phyloP scores from a whole-genome alignment of 2,797 vertebrate species.

The Gymnopithys bicolor region DNA sequence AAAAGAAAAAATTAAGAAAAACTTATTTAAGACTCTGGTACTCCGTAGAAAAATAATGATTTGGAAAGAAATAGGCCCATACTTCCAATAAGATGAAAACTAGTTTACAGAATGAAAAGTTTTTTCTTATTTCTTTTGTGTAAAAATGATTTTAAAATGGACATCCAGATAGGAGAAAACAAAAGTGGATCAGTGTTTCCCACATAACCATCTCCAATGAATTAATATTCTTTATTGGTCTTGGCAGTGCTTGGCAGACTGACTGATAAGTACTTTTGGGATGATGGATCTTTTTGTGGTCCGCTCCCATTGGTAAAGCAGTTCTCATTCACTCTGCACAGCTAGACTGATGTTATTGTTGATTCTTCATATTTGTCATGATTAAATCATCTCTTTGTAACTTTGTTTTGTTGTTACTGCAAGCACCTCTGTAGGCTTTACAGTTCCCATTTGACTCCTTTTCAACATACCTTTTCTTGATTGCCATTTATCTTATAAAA shows the following conservation, averaged over 20 bases:
- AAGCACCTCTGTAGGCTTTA: not conserved
- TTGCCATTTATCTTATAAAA: not conserved
- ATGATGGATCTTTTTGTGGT: not conserved
- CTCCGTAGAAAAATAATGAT: not conserved
- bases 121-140: not conserved
- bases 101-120: not conserved
- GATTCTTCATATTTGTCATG: not conserved
- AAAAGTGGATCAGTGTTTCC: not conserved
- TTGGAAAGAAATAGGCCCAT: not conserved
- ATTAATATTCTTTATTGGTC: not conserved
- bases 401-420: not conserved
- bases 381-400: not conserved
- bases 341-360: not conserved
- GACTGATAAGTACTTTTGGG: not conserved
- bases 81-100: slow-evolving; percentile 12
- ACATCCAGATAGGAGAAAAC: not conserved
- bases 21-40: slow-evolving; percentile 5
- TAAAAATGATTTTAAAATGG: not conserved
- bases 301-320: not conserved
- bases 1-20: not conserved
- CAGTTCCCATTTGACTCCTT: not conserved
- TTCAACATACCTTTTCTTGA: not conserved
- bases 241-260: not conserved
- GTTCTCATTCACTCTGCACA: not conserved
- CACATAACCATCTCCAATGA: not conserved